Evolutionary conservation across 2,797 vertebrate species (phyloP).

Genomic region (Clarias pachynema): DNA sequence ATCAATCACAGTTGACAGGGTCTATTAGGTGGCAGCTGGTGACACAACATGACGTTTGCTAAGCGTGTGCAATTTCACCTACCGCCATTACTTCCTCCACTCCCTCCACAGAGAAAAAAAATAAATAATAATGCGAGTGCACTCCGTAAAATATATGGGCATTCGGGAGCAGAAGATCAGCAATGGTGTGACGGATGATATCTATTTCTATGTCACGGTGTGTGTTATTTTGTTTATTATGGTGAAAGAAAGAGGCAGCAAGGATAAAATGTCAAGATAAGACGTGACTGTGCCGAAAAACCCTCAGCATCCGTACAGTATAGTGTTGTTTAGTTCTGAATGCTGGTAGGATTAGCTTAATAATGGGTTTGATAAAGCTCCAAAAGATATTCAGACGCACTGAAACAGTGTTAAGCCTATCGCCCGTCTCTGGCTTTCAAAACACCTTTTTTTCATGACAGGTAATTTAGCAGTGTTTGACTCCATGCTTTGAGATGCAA

Average conservation of each 20-base stretch:
- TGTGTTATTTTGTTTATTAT: conserved; percentile 31
- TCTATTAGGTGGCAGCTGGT: conserved; percentile 65
- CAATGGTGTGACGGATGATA: conserved; percentile 29
- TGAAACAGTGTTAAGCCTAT: neutral
- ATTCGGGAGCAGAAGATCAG: neutral
- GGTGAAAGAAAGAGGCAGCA: conserved; percentile 16
- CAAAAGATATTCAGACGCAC: neutral
- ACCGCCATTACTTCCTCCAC: conserved; percentile 49
- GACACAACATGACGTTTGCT: conserved; percentile 60
- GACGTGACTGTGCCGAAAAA: neutral
- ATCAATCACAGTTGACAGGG: conserved; percentile 63
- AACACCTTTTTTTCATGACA: neutral
- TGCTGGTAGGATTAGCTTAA: neutral
- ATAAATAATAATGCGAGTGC: conserved; percentile 25
- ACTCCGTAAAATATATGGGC: conserved; percentile 8
- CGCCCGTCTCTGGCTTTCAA: neutral
- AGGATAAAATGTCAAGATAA: conserved; percentile 3
- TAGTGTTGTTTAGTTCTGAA: neutral
- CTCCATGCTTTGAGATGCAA: neutral
- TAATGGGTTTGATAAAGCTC: neutral
- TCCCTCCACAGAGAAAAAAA: neutral
- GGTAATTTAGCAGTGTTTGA: conserved; percentile 19
- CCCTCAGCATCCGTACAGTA: neutral
- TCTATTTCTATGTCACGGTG: conserved; percentile 29
- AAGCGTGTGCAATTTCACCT: conserved; percentile 52